Conservation (phyloP, 2,888 invertebrate species). For the Agrotis ipsilon region DNA sequence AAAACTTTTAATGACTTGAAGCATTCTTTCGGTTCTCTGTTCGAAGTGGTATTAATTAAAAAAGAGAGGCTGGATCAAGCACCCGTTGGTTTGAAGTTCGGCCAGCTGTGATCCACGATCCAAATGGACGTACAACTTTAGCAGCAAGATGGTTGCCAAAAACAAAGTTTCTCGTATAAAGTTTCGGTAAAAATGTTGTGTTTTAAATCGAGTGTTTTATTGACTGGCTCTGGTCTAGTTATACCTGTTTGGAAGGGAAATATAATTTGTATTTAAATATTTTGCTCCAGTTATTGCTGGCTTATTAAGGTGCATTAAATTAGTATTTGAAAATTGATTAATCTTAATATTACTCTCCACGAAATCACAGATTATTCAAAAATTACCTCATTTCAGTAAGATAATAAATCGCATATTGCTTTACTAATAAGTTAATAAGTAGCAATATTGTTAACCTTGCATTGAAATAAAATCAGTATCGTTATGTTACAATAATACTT, state of each 20-base stretch:
- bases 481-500: neutral
- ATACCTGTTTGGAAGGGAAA: slow-evolving; percentile 15
- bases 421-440: no score
- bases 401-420: neutral
- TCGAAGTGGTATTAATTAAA: slow-evolving; percentile 91
- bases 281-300: neutral
- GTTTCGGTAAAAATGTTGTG: slow-evolving; percentile 68
- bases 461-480: neutral
- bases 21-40: slow-evolving; percentile 88
- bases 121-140: slow-evolving; percentile 67
- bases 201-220: slow-evolving; percentile 63
- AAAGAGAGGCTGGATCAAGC: slow-evolving; percentile 86
- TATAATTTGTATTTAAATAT: neutral
- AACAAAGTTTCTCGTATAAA: slow-evolving; percentile 67
- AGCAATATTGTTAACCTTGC: neutral
- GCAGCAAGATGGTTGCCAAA: slow-evolving; percentile 71
- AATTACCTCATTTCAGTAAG: neutral
- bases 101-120: slow-evolving; percentile 68
- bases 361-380: no score
- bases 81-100: slow-evolving; percentile 73
- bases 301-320: no score
- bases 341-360: no score
- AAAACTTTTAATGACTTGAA: slow-evolving; percentile 90
- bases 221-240: slow-evolving; percentile 44
- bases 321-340: neutral